Evolutionary conservation across 2,797 vertebrate species (phyloP).

Genomic region (Enteromius treurensis): DNA sequence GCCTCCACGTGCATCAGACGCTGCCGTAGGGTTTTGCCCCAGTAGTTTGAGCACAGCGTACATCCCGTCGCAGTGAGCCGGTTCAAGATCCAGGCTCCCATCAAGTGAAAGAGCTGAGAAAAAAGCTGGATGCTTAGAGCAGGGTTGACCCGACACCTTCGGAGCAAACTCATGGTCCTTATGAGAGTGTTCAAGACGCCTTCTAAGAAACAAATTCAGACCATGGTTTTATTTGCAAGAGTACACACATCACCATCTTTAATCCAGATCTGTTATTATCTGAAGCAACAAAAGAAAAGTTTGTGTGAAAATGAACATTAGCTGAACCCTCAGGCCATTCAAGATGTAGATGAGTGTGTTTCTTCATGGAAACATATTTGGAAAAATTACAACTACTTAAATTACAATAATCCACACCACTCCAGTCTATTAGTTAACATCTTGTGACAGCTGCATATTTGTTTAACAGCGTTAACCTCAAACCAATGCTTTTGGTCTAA

Average conservation of each 20-base stretch:
- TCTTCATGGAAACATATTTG: background rate
- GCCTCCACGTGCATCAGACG: constrained; percentile 88
- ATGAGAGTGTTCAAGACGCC: constrained; percentile 89
- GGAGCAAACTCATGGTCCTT: constrained; percentile 88
- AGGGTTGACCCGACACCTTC: constrained; percentile 88
- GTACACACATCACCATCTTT: background rate
- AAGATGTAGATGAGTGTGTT: background rate
- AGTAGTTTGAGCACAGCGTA: constrained; percentile 88
- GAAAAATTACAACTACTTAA: background rate
- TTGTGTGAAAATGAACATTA: background rate
- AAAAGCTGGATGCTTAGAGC: constrained; percentile 96
- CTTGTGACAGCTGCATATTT: background rate
- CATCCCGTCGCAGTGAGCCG: constrained; percentile 82
- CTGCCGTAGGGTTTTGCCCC: constrained; percentile 89
- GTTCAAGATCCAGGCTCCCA: constrained; percentile 96
- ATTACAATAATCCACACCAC: background rate
- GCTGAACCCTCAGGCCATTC: background rate
- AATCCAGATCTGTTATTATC: background rate
- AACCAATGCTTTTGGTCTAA: background rate
- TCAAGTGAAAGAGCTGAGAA: constrained; percentile 95
- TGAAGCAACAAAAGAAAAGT: background rate
- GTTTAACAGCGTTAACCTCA: background rate
- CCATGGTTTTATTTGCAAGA: background rate
- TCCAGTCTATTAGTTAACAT: background rate
- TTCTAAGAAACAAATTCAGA: constrained; percentile 72